These are phyloP conservation scores for Microctenopoma lineatum DNA, from an alignment of 2,797 vertebrate species.

Conservation along the genomic window DNA sequence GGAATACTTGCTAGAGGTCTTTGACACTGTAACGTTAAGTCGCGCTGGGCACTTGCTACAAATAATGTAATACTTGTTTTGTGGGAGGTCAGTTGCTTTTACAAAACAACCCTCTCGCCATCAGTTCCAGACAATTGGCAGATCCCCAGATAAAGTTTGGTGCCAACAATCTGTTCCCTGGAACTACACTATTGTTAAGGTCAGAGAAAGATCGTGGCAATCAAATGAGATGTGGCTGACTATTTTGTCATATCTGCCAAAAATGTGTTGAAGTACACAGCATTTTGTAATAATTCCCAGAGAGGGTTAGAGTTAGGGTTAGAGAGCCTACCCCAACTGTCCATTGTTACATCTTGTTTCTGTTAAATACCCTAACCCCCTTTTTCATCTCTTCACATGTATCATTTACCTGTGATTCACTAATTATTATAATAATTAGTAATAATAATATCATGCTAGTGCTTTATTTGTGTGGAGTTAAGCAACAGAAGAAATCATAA, in stretches of 20 bases:
- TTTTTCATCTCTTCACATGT: neutral
- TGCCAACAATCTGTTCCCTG: neutral
- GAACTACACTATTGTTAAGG: neutral
- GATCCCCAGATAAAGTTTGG: neutral
- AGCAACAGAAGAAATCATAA: slow-evolving; percentile 1
- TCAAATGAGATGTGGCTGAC: neutral
- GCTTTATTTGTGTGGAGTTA: neutral
- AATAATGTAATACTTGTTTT: neutral
- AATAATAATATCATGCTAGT: neutral
- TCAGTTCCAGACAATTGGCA: neutral
- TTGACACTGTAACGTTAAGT: neutral
- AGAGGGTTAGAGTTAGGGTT: neutral
- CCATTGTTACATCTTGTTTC: neutral
- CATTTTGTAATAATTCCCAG: neutral
- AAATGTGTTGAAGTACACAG: too few relatives aligned
- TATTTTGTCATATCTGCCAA: too few relatives aligned
- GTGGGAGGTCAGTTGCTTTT: neutral
- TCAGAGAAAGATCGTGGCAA: neutral
- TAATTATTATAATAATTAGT: neutral
- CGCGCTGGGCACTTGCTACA: too few relatives aligned
- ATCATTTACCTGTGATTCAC: neutral
- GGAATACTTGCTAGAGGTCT: neutral
- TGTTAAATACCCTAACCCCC: neutral
- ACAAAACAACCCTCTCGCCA: neutral
- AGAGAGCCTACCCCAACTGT: too few relatives aligned